phyloP scores from a whole-genome alignment of 2,113 vertebrate genomes.

The Mesitornis unicolor region DNA sequence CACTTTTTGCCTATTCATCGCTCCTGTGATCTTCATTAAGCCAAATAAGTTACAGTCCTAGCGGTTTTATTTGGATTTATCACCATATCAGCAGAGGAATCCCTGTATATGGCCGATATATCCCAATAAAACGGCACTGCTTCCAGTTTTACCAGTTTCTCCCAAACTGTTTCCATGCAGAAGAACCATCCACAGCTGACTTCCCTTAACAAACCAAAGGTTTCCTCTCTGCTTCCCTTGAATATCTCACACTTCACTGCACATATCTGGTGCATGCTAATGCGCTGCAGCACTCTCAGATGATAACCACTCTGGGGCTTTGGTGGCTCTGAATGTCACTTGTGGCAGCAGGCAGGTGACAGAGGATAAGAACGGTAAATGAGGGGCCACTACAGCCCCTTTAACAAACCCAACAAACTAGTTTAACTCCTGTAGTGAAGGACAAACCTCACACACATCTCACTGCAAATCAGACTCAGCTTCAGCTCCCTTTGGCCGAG shows the following conservation, averaged over 20 bases:
- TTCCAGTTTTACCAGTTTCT: background rate
- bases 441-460: background rate
- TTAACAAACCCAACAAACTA: background rate
- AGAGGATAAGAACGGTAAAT: background rate
- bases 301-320: background rate
- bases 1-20: background rate
- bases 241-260: background rate
- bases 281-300: background rate
- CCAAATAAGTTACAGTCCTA: background rate
- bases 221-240: background rate
- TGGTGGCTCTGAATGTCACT: background rate
- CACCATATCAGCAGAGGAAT: background rate
- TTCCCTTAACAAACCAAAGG: background rate
- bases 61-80: background rate
- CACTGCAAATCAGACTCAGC: background rate
- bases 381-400: background rate
- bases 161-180: background rate
- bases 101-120: background rate
- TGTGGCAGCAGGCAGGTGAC: background rate
- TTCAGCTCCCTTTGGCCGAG: background rate
- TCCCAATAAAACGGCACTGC: background rate
- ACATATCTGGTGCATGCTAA: background rate
- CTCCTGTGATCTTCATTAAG: background rate
- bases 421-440: background rate
- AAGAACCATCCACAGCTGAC: background rate